Evolutionary conservation across 2,888 invertebrate species (phyloP).

Genomic region (Melitaea athalia): DNA sequence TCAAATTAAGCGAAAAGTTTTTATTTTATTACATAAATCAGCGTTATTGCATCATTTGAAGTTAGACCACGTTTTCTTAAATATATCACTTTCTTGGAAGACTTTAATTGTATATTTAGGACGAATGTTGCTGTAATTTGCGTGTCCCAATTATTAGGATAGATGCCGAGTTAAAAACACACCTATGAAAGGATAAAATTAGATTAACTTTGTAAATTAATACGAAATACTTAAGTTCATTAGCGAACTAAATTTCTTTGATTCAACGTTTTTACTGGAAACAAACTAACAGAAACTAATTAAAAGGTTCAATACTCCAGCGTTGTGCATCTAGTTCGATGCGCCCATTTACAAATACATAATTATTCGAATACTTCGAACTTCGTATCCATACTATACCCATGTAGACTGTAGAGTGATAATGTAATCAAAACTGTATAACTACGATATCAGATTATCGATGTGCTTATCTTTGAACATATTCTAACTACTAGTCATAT

Average conservation of each 20-base stretch:
- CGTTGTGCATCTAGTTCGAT: slow-evolving; percentile 26
- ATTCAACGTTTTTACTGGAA: slow-evolving; percentile 21
- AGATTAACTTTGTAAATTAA: not conserved
- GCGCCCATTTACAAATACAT: slow-evolving; percentile 22
- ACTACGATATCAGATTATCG: slow-evolving; percentile 18
- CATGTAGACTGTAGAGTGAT: slow-evolving; percentile 22
- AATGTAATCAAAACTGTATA: slow-evolving; percentile 28
- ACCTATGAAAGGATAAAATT: not conserved
- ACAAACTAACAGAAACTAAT: slow-evolving; percentile 31
- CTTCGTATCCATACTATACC: slow-evolving; percentile 21
- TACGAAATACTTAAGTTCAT: slow-evolving; percentile 1
- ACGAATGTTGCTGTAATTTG: too few relatives aligned
- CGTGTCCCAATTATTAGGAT: too few relatives aligned
- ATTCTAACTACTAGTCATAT: not conserved
- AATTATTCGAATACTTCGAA: slow-evolving; percentile 19
- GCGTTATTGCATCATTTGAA: not conserved
- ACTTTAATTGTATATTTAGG: too few relatives aligned
- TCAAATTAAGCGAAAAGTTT: slow-evolving; percentile 10
- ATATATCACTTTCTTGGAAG: too few relatives aligned
- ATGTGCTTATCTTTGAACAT: slow-evolving; percentile 15
- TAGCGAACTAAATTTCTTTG: slow-evolving; percentile 18
- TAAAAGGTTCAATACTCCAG: slow-evolving; percentile 29
- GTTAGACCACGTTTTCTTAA: too few relatives aligned
- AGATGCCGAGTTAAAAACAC: too few relatives aligned
- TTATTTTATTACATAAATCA: not conserved